Base-by-base conservation (phyloP, 2,113 vertebrate genomes). In the Percina caprodes region DNA sequence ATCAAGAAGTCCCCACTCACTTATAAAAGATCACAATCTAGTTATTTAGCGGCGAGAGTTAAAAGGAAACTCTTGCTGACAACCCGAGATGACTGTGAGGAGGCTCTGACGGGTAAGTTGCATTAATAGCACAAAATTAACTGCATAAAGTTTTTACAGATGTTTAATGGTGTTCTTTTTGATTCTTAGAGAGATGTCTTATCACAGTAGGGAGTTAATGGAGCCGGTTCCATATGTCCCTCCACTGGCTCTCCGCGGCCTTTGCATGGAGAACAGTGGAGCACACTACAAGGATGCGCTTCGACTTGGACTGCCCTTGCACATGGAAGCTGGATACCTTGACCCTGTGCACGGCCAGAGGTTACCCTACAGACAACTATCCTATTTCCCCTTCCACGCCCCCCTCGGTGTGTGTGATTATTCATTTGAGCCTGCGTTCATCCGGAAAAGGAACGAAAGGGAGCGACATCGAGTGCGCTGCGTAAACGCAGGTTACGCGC, bases 391-490 rank as follows among this genome's bases (percentile, higher is more conserved):
- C 0, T 94, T 95, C 14, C 94, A 95, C 2, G 91, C 94, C 55
- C 94, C 92, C 1, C 2, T 96, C 58, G 94, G 93, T 0, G 45
- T 95, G 78, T 96, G 90, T 24, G 96, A 96, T 76, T 96, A 85
- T 58, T 92, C 96, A 56, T 92, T 96, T 9, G 96, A 97, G 88
- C 97, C 97, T 1, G 94, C 96, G 68, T 98, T 97, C 85, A 96
- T 99, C 75, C 95, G 95, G 11, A 97, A 96, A 88, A 94, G 97
- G 77, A 99, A 99, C 13, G 97, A 98, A 86, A 83, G 97, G 52
- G 98, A 99, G 84, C 88, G 98, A 59, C 97, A 97, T 88, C 92
- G 98, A 26, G 98, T 98, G 84, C 97, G 97, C 85, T 97, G 96
- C 12, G 97, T 98, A 54, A 98, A 99, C 15, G 96, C 97, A 78